Conservation (phyloP, 1,140 invertebrate genomes). For the Babylonia areolata region DNA sequence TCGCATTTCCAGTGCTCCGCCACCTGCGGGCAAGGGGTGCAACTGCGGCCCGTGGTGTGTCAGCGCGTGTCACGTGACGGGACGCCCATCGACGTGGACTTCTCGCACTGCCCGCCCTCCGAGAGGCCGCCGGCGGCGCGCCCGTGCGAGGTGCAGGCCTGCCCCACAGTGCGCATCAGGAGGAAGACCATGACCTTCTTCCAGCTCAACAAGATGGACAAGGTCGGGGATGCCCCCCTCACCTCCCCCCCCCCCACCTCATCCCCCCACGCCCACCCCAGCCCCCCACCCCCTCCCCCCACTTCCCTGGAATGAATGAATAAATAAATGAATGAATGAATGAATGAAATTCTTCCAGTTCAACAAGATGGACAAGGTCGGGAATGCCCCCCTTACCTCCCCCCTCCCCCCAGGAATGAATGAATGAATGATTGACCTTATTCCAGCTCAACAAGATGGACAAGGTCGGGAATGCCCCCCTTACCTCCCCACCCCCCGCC, state of each 20-base stretch:
- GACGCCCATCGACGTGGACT: constrained; percentile 44
- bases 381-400: too few relatives aligned
- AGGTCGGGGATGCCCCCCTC: constrained; percentile 42
- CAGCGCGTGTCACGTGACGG: constrained; percentile 80
- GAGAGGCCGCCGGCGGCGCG: constrained; percentile 38
- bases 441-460: constrained; percentile 62
- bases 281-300: too few relatives aligned
- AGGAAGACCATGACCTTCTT: constrained; percentile 55
- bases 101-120: constrained; percentile 48
- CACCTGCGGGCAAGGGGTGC: constrained; percentile 82
- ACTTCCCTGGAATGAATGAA: too few relatives aligned
- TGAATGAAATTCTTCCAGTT: not conserved
- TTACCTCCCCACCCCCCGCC: too few relatives aligned
- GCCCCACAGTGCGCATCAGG: constrained; percentile 56
- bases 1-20: constrained; percentile 82
- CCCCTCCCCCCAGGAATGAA: too few relatives aligned
- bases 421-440: too few relatives aligned
- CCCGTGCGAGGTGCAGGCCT: constrained; percentile 51
- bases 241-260: too few relatives aligned
- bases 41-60: constrained; percentile 85
- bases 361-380: too few relatives aligned
- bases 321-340: too few relatives aligned
- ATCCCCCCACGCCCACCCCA: too few relatives aligned
- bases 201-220: constrained; percentile 59
- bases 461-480: constrained; percentile 43